These are phyloP conservation scores for Capromys pilorides DNA, from an alignment of 2,797 vertebrate genomes.

Conservation along the genomic window DNA sequence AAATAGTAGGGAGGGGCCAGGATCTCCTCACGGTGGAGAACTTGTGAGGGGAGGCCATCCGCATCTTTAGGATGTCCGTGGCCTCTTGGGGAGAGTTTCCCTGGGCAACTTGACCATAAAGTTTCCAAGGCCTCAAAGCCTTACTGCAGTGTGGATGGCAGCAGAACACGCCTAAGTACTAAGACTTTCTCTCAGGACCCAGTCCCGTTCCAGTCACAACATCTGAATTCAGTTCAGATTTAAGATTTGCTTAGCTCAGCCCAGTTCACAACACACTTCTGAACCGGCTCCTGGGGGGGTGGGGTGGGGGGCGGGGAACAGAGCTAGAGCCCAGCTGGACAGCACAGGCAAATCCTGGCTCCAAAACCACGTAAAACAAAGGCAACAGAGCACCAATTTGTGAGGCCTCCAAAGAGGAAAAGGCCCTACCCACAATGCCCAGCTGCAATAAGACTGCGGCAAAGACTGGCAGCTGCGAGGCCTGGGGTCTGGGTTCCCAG, in stretches of 20 bases:
- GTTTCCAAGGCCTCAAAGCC: background rate
- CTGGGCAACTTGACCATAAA: background rate
- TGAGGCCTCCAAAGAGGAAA: no score
- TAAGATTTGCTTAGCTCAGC: background rate
- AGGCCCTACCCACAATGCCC: background rate
- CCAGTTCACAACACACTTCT: background rate
- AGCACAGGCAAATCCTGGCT: background rate
- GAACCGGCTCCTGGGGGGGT: background rate
- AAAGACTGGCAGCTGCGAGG: no score
- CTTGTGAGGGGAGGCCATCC: background rate
- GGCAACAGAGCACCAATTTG: background rate
- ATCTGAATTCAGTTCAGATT: background rate
- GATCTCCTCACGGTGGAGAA: background rate
- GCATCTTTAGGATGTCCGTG: background rate
- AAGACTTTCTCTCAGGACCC: background rate
- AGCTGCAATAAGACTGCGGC: background rate
- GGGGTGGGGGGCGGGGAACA: no score
- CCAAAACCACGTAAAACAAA: background rate
- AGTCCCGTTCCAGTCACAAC: background rate
- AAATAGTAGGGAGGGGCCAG: background rate
- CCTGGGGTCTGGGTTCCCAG: no score
- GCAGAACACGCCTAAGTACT: background rate
- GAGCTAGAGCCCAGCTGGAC: background rate
- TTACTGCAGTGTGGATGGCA: background rate
- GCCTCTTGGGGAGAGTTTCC: background rate